These are phyloP conservation scores for Equus przewalskii DNA, from an alignment of 2,113 vertebrate genomes.

Conservation along the genomic window DNA sequence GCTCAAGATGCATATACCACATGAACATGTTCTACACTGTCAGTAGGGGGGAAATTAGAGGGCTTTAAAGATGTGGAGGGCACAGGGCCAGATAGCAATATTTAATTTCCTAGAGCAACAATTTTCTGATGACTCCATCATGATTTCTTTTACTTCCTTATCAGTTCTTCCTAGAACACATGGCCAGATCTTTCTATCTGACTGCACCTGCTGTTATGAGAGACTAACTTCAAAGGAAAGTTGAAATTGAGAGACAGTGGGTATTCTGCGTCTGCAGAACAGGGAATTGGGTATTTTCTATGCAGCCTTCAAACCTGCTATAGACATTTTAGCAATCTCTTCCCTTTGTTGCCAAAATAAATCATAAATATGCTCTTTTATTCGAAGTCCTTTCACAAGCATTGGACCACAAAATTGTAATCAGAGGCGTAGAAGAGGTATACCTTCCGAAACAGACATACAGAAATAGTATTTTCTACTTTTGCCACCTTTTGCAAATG, in stretches of 20 bases:
- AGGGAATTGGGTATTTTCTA: neutral
- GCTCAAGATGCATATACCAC: neutral
- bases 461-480: neutral
- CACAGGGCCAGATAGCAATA: neutral
- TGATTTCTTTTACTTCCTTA: constrained; percentile 4
- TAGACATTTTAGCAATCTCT: neutral
- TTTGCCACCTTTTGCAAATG: neutral
- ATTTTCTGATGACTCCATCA: neutral
- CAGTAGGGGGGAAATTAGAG: neutral
- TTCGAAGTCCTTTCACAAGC: constrained; percentile 28
- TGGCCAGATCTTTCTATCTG: neutral
- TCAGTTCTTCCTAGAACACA: constrained; percentile 13
- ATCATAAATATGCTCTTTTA: constrained; percentile 38
- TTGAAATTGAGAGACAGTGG: neutral
- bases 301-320: neutral
- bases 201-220: constrained; percentile 4
- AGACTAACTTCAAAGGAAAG: neutral
- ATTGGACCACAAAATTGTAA: constrained; percentile 58
- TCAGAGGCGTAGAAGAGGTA: constrained; percentile 59
- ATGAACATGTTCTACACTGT: neutral
- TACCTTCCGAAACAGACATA: constrained; percentile 38
- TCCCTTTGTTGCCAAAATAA: constrained; percentile 21
- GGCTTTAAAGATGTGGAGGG: neutral
- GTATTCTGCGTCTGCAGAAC: neutral
- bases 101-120: constrained; percentile 27